These are phyloP conservation scores for Chironomus riparius DNA, from an alignment of 2,888 invertebrate genomes.

Conservation along the genomic window DNA sequence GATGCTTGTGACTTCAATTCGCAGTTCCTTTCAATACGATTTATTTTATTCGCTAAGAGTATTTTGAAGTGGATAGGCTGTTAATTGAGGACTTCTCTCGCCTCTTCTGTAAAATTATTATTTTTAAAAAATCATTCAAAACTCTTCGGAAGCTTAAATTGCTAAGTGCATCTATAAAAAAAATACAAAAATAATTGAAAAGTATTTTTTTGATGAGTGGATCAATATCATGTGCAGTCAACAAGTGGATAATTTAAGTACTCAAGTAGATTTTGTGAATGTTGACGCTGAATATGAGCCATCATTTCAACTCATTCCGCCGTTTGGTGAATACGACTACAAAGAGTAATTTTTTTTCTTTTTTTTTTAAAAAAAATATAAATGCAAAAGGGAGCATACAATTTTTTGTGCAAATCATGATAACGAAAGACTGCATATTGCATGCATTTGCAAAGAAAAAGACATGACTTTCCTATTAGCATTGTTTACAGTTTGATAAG, in stretches of 20 bases:
- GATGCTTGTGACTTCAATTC: background rate
- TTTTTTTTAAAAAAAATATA: too few species aligned
- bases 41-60: slow-evolving; percentile 1
- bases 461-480: background rate
- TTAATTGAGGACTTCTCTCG: background rate
- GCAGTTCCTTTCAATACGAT: background rate
- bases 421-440: background rate
- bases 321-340: slow-evolving; percentile 20
- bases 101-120: background rate
- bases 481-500: background rate
- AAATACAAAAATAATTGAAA: background rate
- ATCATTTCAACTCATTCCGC: slow-evolving; percentile 16
- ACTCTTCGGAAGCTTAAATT: background rate
- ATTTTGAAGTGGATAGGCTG: slow-evolving; percentile 14
- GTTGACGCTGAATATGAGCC: slow-evolving; percentile 20
- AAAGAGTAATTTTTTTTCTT: slow-evolving; percentile 14
- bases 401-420: background rate
- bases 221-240: slow-evolving; percentile 20
- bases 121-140: background rate
- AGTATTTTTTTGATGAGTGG: background rate
- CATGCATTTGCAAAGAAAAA: background rate
- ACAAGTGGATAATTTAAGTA: slow-evolving; percentile 21
- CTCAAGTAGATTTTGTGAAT: slow-evolving; percentile 24
- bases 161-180: slow-evolving; percentile 18
- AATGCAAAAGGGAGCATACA: background rate